Base-by-base conservation (phyloP, 1,140 invertebrate species). In the Drosophila virilis region DNA sequence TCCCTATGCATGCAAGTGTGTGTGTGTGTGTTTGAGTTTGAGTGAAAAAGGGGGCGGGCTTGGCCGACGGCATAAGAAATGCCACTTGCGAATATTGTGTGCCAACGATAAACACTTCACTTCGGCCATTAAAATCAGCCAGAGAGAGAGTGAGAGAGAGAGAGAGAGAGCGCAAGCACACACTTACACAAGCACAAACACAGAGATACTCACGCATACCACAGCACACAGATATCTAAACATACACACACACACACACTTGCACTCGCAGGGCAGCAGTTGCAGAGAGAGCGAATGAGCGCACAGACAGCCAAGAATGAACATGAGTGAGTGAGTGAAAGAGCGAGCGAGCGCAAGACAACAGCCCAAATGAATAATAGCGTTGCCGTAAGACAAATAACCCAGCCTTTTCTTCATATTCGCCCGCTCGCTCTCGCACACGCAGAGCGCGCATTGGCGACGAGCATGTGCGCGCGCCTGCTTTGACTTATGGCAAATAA, bases 41-140 rank as follows among this genome's bases (percentile, higher is more conserved):
- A 65, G 72, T 62, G 65, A 77, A 83, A 88, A 89, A 84, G 84
- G 84, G 82, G 83, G 84, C 80, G 84, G 83, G 67, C 79, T 79
- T 60, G 61, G 76, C 76, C 76, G 67, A 76, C 76, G 82, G 84
- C 83, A 88, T 89, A 86, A 86, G 83, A 86, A 88, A 86, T 86
- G 79, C 83, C 83, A 83, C 78, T 91, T 91, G 89, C 85, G 77
- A 85, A 89, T 91, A 91, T 91, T 91, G 89, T 91, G 85, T 91
- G 90, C 88, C 76, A 91, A 91, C 91, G 74, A 92, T 92, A 92
- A 92, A 92, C 91, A 92, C 91, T 92, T 92, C 91, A 92, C 88
- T 91, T 89, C 91, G 91, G 91, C 91, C 91, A 92, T 92, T 92
- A 92, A 92, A 92, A 92, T 91, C 84, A 90, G 77, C 68, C 79